Base-by-base conservation (phyloP, 2,113 vertebrate species). In the Phaetusa simplex region DNA sequence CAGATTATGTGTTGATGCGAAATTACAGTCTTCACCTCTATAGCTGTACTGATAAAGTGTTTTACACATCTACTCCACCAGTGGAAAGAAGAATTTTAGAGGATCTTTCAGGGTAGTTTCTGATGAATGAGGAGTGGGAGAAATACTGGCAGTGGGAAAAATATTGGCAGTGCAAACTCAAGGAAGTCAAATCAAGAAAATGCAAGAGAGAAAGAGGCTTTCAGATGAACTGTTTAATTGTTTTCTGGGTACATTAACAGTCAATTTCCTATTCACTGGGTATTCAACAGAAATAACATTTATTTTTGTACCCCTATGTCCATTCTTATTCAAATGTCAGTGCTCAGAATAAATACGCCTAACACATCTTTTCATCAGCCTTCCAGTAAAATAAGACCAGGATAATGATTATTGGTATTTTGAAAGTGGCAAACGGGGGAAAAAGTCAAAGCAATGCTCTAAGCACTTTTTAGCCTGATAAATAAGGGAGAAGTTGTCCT, bases 31-130 rank as follows among this genome's bases (percentile, higher is more conserved):
- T 73, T 69, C 20, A 65, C 21, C 12, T n/a, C 8, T 72, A 2
- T 4, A 55, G 8, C 22, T 55, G 6, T 47, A 30, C 20, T 23
- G 8, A 11, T 29, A 73, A 91, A 76, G 30, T 27, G 21, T 23
- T 91, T 77, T 69, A 12, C 27, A 4, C 7, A 0, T 70, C 65
- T 26, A n/a, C 4, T 27, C 16, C 0, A 0, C 4, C 14, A 52
- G 12, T 29, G 6, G 23, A 93, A 69, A 24, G 15, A 12, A 90
- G 29, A 92, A 86, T 49, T 83, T 73, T 40, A 40, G 27, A 40
- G 6, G 3, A 15, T 29, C 5, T 69, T 73, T 42, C 3, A 2
- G 11, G 30, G 10, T 26, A 62, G 11, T 32, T 85, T 64, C 55
- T 59, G 22, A 12, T 86, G 40, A 74, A 71, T 23, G 6, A 13